phyloP scores from a whole-genome alignment of 1,140 invertebrate genomes.

The Bombus affinis region DNA sequence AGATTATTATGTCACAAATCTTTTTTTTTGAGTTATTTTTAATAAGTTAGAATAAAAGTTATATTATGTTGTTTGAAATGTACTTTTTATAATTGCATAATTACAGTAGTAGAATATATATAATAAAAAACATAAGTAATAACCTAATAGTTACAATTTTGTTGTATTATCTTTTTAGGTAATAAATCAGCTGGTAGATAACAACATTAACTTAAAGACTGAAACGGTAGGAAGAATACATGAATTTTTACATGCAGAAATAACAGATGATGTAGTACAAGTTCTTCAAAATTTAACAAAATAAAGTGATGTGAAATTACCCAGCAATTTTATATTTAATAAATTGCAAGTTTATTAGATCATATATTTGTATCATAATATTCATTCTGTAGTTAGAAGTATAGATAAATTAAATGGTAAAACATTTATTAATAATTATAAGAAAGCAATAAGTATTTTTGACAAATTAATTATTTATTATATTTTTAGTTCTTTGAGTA shows the following conservation, averaged over 20 bases:
- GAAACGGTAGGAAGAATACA: neutral
- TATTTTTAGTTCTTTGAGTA: constrained; percentile 1
- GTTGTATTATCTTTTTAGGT: constrained; percentile 12
- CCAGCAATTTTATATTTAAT: neutral
- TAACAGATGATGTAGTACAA: neutral
- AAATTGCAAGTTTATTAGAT: neutral
- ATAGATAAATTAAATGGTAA: neutral
- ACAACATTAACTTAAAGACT: neutral
- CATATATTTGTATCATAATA: neutral
- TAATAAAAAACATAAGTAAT: neutral
- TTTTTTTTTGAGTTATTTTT: neutral
- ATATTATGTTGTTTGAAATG: neutral
- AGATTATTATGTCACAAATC: neutral
- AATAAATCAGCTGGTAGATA: neutral
- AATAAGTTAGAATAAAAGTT: neutral
- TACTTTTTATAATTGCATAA: neutral
- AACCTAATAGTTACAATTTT: neutral
- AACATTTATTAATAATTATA: neutral
- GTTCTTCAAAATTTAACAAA: neutral
- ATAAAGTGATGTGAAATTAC: neutral
- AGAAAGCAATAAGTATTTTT: neutral
- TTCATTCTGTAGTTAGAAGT: neutral
- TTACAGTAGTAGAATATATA: neutral
- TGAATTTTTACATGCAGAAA: neutral
- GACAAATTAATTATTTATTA: constrained; percentile 28